Conservation (phyloP, 2,888 invertebrate species). For the Drosophila limbata region DNA sequence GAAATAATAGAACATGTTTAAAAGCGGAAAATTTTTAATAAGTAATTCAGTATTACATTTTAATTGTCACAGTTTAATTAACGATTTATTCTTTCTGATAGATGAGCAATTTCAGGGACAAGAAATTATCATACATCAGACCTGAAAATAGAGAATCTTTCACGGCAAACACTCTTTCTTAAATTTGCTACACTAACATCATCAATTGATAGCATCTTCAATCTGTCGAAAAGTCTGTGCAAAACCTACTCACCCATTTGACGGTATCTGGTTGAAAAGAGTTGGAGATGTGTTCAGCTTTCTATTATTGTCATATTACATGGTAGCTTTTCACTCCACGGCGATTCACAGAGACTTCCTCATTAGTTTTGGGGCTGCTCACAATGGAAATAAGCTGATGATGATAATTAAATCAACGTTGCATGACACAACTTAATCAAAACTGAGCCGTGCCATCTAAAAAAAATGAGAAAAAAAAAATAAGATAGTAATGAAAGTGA, state of each 20-base stretch:
- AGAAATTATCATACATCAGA: no score
- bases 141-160: no score
- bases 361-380: constrained; percentile 60
- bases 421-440: constrained; percentile 81
- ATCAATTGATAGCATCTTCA: constrained; percentile 39
- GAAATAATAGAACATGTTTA: no score
- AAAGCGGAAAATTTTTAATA: no score
- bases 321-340: constrained; percentile 54
- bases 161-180: neutral
- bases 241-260: constrained; percentile 46
- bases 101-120: no score
- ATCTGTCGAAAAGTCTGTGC: constrained; percentile 5
- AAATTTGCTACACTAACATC: neutral
- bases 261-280: constrained; percentile 15
- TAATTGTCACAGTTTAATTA: no score
- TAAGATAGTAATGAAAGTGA: constrained; percentile 68
- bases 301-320: constrained; percentile 47
- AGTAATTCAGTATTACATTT: no score
- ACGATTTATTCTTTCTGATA: no score
- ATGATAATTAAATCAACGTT: constrained; percentile 79
- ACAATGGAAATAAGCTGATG: constrained; percentile 68
- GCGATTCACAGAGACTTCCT: constrained; percentile 54
- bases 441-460: constrained; percentile 63
- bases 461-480: constrained; percentile 9
- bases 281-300: constrained; percentile 18